Conservation (phyloP, 2,797 vertebrate species). For the Perodicticus potto region DNA sequence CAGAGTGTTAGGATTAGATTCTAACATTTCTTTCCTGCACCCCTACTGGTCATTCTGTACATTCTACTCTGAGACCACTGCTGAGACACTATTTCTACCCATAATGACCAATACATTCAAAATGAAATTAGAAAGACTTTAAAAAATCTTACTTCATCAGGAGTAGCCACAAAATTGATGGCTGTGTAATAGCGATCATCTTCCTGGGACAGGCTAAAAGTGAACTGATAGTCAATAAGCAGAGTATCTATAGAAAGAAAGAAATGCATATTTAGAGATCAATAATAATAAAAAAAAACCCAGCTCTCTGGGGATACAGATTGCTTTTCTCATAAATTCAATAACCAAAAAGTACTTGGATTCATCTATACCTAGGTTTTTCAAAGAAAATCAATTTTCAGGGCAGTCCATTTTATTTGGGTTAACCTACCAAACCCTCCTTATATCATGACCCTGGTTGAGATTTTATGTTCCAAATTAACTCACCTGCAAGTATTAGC, state of each 20-base stretch:
- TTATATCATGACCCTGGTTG: neutral
- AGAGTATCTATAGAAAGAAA: slow-evolving; percentile 92
- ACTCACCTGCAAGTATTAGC: slow-evolving; percentile 45
- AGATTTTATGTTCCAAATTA: slow-evolving; percentile 24
- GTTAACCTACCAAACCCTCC: slow-evolving; percentile 16
- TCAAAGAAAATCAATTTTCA: slow-evolving; percentile 44
- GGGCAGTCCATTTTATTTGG: neutral
- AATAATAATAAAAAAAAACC: slow-evolving; percentile 16
- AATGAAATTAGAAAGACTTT: slow-evolving; percentile 10
- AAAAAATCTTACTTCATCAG: slow-evolving; percentile 94
- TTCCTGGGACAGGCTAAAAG: slow-evolving; percentile 99
- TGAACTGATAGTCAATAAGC: slow-evolving; percentile 99
- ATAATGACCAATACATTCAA: neutral
- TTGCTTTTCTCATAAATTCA: slow-evolving; percentile 46
- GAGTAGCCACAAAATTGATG: slow-evolving; percentile 99
- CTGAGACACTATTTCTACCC: neutral
- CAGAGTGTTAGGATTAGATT: neutral
- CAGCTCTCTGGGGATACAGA: neutral
- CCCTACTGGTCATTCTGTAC: neutral
- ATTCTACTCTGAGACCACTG: slow-evolving; percentile 26
- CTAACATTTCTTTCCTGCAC: slow-evolving; percentile 17
- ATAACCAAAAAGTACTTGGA: slow-evolving; percentile 33
- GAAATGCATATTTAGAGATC: slow-evolving; percentile 22
- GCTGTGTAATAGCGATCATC: slow-evolving; percentile 99
- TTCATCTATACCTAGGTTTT: neutral